Evolutionary conservation across 2,113 vertebrate genomes (phyloP).

Genomic region (Mesitornis unicolor): DNA sequence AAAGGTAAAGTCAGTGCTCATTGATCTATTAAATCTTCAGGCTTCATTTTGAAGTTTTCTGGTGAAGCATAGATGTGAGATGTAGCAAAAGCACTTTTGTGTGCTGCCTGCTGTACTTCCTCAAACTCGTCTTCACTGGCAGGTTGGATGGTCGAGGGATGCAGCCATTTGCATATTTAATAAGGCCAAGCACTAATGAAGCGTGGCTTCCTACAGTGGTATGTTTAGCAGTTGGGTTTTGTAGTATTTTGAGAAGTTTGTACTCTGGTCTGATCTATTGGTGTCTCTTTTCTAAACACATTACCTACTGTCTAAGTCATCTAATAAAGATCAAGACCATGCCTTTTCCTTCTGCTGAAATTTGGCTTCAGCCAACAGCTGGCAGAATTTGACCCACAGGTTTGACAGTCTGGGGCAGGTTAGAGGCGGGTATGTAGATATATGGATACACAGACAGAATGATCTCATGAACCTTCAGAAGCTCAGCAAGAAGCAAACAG

Average conservation of each 20-base stretch:
- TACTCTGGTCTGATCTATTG: not conserved
- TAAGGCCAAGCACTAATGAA: not conserved
- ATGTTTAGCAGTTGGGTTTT: not conserved
- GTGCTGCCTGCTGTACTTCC: not conserved
- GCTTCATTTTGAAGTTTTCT: not conserved
- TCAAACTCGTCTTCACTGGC: not conserved
- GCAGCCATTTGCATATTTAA: not conserved
- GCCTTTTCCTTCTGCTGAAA: not conserved
- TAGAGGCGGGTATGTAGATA: not conserved
- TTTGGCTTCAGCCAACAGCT: not conserved
- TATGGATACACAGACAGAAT: rapidly evolving
- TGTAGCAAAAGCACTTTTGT: not conserved
- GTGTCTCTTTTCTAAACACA: not conserved
- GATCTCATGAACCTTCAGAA: not conserved
- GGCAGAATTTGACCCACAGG: not conserved
- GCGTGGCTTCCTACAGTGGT: not conserved
- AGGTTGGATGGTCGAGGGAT: not conserved
- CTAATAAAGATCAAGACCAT: not conserved
- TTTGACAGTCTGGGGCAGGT: not conserved
- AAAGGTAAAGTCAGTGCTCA: not conserved
- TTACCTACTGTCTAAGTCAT: not conserved
- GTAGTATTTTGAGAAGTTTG: not conserved
- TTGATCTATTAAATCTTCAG: not conserved
- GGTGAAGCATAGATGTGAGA: not conserved
- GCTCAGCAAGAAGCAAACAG: not conserved